These are phyloP conservation scores for Cremastinae sp. DNA, from an alignment of 2,888 invertebrate species.

Conservation along the genomic window DNA sequence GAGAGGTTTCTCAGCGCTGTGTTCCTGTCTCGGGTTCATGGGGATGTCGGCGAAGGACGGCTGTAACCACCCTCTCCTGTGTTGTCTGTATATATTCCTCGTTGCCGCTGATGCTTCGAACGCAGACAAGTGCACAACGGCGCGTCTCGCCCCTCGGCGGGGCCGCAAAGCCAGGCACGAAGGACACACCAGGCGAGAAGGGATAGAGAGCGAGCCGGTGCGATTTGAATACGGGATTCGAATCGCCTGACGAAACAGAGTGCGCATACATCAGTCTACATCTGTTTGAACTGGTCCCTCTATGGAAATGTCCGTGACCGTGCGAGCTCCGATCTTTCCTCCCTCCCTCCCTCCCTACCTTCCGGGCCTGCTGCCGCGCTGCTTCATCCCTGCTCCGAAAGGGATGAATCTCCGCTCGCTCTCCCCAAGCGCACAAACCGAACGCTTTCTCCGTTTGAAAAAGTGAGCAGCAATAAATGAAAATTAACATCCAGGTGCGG, in stretches of 20 bases:
- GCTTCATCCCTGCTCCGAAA: too few relatives aligned
- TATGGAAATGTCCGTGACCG: constrained; percentile 74
- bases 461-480: too few relatives aligned
- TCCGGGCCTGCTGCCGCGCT: too few relatives aligned
- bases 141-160: constrained; percentile 36
- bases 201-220: too few relatives aligned
- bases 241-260: constrained; percentile 77
- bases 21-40: too few relatives aligned
- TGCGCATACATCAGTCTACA: constrained; percentile 78
- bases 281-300: constrained; percentile 79
- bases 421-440: too few relatives aligned
- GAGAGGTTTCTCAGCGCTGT: too few relatives aligned
- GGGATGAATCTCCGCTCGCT: too few relatives aligned
- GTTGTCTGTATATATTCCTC: constrained; percentile 29
- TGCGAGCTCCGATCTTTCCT: constrained; percentile 52
- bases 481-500: too few relatives aligned
- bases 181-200: constrained; percentile 44
- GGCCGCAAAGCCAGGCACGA: constrained; percentile 20
- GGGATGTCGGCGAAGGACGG: too few relatives aligned
- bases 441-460: too few relatives aligned
- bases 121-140: constrained; percentile 52
- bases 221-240: constrained; percentile 79
- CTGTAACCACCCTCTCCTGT: constrained; percentile 37
- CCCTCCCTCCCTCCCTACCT: constrained; percentile 46
- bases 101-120: constrained; percentile 22